Conservation (phyloP, 2,888 invertebrate species). For the Pachydiplax longipennis region DNA sequence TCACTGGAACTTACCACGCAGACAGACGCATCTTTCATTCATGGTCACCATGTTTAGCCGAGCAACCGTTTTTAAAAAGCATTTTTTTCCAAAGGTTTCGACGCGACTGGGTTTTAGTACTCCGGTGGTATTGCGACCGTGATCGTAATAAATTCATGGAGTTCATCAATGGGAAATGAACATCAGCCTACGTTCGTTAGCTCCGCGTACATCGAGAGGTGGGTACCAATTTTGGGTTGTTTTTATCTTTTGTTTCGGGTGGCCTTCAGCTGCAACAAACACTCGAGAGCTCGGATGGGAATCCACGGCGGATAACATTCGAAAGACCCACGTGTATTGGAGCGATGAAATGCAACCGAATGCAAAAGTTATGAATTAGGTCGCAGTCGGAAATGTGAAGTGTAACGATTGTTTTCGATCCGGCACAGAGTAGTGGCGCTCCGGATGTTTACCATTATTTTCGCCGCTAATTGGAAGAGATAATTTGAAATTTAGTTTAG, state of each 20-base stretch:
- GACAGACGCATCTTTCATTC: too few species aligned
- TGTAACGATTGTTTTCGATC: not conserved
- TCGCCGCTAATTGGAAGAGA: not conserved
- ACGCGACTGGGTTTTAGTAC: not conserved
- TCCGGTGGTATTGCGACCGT: not conserved
- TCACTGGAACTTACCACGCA: too few species aligned
- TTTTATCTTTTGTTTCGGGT: too few species aligned
- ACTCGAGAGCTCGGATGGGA: not conserved
- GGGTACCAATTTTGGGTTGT: not conserved
- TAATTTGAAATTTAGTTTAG: not conserved
- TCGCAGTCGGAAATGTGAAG: not conserved
- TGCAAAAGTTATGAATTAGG: not conserved
- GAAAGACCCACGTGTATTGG: not conserved
- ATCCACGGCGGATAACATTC: not conserved
- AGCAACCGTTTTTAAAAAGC: not conserved
- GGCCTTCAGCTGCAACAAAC: not conserved
- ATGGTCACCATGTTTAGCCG: too few species aligned
- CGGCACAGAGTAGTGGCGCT: not conserved
- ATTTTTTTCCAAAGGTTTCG: not conserved
- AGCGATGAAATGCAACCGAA: not conserved
- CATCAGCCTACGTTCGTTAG: not conserved
- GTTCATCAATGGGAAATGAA: not conserved
- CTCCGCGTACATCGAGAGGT: not conserved
- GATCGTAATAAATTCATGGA: not conserved
- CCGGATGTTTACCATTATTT: not conserved